Evolutionary conservation across 2,888 invertebrate species (phyloP), one percentile per base, ranked within the genome.

Genomic region (Chrysolina oricalcia): DNA sequence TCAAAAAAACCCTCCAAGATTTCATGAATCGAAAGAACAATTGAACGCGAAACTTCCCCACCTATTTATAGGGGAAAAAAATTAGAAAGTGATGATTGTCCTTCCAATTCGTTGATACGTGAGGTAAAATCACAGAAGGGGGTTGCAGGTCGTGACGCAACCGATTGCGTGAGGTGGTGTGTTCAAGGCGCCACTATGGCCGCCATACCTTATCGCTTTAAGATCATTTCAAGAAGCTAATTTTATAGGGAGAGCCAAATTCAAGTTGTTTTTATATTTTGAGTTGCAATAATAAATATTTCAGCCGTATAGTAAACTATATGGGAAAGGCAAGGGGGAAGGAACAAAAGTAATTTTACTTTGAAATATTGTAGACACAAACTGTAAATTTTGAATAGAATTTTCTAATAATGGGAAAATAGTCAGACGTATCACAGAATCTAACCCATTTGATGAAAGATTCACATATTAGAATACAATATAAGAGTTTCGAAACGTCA

Each of bases 111-210:
- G 64, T 64, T 73, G 70, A 69, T 72, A 74, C 67, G 67, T 76
- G 76, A 76, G 70, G 70, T 76, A 73, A 70, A 71, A 67, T 73
- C 74, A 77, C 75, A 72, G 75, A 72, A 78, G 78, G 78, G 82
- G 81, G 81, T 78, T 83, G 81, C 82, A 80, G 83, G 76, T 77
- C 74, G 82, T 88, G 87, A 88, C 87, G 88, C 84, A 87, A 88
- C 83, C 79, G 86, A 78, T 88, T 83, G 88, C 88, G 87, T 88
- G 87, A 81, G 76, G 72, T 73, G 70, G 80, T 82, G 80, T 82
- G 81, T 83, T 84, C 80, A 78, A 84, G 86, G 85, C 86, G 85
- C 85, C 86, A 81, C 83, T 82, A 80, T 85, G 86, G 80, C 85
- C 85, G 83, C 83, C 72, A 72, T 70, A 68, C 76, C 83, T 87